A percentile compares a stretch with the other conserved stretches of the same genome.
Conservation (phyloP, 2,797 vertebrate genomes). For the Sebastiscus tertius region DNA sequence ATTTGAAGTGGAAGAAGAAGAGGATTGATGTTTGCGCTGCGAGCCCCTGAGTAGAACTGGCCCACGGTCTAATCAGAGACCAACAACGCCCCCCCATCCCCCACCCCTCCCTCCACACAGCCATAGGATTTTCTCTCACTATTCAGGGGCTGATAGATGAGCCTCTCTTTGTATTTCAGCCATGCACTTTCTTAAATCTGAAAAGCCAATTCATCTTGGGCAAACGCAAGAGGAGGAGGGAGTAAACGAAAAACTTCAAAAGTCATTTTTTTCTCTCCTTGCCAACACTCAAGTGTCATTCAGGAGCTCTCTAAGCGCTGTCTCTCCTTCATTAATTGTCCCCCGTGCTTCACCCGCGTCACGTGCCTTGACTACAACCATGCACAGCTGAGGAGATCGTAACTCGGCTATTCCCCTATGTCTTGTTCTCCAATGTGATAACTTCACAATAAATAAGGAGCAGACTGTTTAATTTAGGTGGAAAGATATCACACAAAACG, state of each 20-base stretch:
- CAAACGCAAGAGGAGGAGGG: slow-evolving; percentile 66
- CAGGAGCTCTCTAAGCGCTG: slow-evolving; percentile 69
- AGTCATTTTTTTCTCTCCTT: slow-evolving; percentile 52
- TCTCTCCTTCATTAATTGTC: slow-evolving; percentile 76
- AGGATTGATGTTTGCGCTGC: slow-evolving; percentile 79
- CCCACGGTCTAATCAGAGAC: slow-evolving; percentile 83
- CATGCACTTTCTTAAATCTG: slow-evolving; percentile 85
- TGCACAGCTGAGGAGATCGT: neutral
- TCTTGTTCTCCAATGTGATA: slow-evolving; percentile 45
- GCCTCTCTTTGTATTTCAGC: slow-evolving; percentile 83
- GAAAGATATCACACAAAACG: slow-evolving; percentile 30
- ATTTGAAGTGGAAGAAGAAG: slow-evolving; percentile 76
- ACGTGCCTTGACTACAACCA: slow-evolving; percentile 62
- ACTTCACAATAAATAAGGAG: slow-evolving; percentile 48
- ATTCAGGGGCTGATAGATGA: slow-evolving; percentile 84
- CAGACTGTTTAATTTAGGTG: slow-evolving; percentile 10
- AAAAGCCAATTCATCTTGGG: slow-evolving; percentile 85
- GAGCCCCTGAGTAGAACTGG: slow-evolving; percentile 70
- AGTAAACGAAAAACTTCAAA: slow-evolving; percentile 71
- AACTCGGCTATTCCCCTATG: slow-evolving; percentile 29
- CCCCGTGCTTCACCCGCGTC: slow-evolving; percentile 48
- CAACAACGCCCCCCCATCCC: slow-evolving; percentile 58
- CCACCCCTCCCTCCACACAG: slow-evolving; percentile 42
- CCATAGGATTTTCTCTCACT: slow-evolving; percentile 81
- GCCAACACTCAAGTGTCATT: slow-evolving; percentile 76